phyloP scores from a whole-genome alignment of 2,797 vertebrate species.

The Coreius guichenoti region DNA sequence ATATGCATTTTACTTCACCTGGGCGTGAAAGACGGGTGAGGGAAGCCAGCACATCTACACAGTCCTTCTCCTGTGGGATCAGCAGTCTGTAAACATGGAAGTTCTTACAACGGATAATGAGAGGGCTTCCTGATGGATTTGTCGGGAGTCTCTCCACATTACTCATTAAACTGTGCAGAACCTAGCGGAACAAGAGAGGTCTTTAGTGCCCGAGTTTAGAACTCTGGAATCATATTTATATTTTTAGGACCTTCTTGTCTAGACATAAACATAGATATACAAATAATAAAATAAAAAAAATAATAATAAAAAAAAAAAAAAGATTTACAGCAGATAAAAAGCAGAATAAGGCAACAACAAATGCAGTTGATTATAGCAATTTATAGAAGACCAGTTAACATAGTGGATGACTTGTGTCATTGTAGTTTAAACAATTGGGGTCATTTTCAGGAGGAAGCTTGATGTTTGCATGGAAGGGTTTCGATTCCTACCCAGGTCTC shows the following conservation, averaged over 20 bases:
- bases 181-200: slow-evolving; percentile 72
- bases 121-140: slow-evolving; percentile 83
- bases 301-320: no score
- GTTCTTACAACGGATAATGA: slow-evolving; percentile 92
- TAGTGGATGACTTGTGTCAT: background rate
- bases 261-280: background rate
- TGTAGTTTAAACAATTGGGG: background rate
- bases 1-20: slow-evolving; percentile 63
- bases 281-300: no score
- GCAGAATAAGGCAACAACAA: background rate
- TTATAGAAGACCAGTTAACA: slow-evolving; percentile 4
- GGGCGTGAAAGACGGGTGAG: slow-evolving; percentile 86
- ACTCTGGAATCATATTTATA: background rate
- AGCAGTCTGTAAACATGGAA: slow-evolving; percentile 88
- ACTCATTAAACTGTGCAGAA: slow-evolving; percentile 92
- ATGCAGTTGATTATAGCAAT: background rate
- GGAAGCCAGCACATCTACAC: slow-evolving; percentile 86
- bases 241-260: background rate
- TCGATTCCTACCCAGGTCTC: slow-evolving; percentile 89
- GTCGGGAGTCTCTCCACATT: slow-evolving; percentile 86
- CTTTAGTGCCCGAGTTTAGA: background rate
- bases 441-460: slow-evolving; percentile 17
- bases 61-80: slow-evolving; percentile 89
- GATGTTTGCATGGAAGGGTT: slow-evolving; percentile 21
- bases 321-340: background rate